Percentiles rank a stretch among this genome's conserved stretches.
phyloP scores from a whole-genome alignment of 2,888 invertebrate genomes.

The Notocelia uddmanniana region DNA sequence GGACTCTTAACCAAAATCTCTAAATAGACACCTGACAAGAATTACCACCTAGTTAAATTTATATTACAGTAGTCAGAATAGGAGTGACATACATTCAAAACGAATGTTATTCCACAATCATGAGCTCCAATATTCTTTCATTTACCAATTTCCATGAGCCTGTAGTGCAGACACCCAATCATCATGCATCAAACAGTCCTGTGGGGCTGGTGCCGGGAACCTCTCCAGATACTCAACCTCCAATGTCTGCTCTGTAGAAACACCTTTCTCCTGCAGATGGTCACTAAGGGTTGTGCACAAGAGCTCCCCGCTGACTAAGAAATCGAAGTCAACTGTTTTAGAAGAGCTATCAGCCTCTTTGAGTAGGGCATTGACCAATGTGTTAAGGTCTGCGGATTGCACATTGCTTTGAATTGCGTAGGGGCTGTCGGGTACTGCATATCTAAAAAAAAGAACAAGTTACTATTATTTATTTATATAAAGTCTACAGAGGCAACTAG shows the following conservation, averaged over 20 bases:
- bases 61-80: too few relatives aligned
- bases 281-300: slow-evolving; percentile 89
- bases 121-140: not conserved
- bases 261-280: slow-evolving; percentile 90
- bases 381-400: slow-evolving; percentile 89
- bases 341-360: slow-evolving; percentile 81
- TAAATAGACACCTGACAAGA: too few relatives aligned
- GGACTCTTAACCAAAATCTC: too few relatives aligned
- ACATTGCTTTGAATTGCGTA: slow-evolving; percentile 92
- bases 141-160: slow-evolving; percentile 88
- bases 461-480: not conserved
- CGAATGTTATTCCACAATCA: too few relatives aligned
- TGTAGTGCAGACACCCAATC: slow-evolving; percentile 98
- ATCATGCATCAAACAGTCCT: slow-evolving; percentile 96
- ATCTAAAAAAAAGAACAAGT: slow-evolving; percentile 80
- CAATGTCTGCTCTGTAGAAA: slow-evolving; percentile 93
- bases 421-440: slow-evolving; percentile 94
- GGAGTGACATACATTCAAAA: too few relatives aligned
- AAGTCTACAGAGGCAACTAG: not conserved
- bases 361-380: slow-evolving; percentile 91
- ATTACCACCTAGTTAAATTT: too few relatives aligned
- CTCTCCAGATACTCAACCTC: slow-evolving; percentile 97
- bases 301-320: slow-evolving; percentile 94
- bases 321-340: slow-evolving; percentile 92
- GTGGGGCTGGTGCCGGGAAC: slow-evolving; percentile 96